A percentile compares a stretch with the other conserved stretches of the same genome.
Conservation (phyloP, 2,888 invertebrate species). For the Chalcis sispes region DNA sequence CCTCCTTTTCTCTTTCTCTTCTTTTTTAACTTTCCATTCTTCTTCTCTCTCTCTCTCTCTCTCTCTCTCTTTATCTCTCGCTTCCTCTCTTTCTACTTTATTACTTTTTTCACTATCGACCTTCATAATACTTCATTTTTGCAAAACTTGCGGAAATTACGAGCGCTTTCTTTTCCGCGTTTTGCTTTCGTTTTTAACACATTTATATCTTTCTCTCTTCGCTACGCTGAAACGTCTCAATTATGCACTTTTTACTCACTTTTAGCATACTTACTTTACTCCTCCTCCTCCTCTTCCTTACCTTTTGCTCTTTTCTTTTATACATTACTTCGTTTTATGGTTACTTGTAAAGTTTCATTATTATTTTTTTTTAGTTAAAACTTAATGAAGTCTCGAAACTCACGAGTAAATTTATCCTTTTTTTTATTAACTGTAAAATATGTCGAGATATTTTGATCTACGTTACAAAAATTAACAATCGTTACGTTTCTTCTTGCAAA, state of each 20-base stretch:
- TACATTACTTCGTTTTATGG: no score
- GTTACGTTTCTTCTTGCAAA: no score
- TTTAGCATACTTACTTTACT: not conserved
- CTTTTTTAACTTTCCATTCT: conserved; percentile 33
- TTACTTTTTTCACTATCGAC: conserved; percentile 29
- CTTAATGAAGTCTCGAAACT: no score
- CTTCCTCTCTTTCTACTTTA: not conserved
- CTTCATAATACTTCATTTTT: conserved; percentile 43
- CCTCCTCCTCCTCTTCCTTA: no score
- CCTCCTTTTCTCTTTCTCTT: conserved; percentile 23
- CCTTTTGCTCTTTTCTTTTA: no score
- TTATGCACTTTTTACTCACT: conserved; percentile 12
- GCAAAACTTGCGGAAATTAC: conserved; percentile 41
- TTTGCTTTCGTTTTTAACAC: not conserved
- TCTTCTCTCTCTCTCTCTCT: conserved; percentile 18
- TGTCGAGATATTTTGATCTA: no score
- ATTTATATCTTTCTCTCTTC: no score
- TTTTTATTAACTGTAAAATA: no score
- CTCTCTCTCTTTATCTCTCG: conserved; percentile 38
- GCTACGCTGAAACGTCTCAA: conserved; percentile 27
- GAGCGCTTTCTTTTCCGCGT: conserved; percentile 27
- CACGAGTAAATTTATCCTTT: no score
- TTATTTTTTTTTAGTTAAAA: no score
- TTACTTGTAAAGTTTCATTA: no score
- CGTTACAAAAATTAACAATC: no score